These are phyloP conservation scores for Engystomops pustulosus DNA, from an alignment of 2,113 vertebrate genomes.

Conservation along the genomic window DNA sequence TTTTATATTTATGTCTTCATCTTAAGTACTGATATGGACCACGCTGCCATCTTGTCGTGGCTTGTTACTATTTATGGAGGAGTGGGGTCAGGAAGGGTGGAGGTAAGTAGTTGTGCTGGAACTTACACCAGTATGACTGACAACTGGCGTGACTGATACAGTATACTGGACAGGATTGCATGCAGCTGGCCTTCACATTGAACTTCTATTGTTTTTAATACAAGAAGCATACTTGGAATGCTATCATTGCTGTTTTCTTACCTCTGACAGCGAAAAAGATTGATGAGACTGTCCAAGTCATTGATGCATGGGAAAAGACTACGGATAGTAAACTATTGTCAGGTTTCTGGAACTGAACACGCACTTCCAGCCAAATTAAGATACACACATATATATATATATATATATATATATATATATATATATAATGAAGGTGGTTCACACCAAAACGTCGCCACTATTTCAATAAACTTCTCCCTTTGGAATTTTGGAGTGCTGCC, in stretches of 20 bases:
- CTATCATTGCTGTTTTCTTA: constrained; percentile 33
- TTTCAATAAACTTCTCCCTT: no score
- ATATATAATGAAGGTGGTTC: no score
- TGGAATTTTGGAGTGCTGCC: no score
- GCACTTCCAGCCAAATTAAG: neutral
- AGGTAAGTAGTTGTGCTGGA: neutral
- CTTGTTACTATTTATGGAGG: constrained; percentile 31
- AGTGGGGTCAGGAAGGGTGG: constrained; percentile 47
- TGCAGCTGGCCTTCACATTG: constrained; percentile 48
- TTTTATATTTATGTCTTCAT: constrained; percentile 1
- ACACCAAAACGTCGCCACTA: no score
- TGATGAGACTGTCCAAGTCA: constrained; percentile 2
- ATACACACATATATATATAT: neutral
- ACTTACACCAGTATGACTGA: constrained; percentile 10
- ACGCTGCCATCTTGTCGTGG: neutral
- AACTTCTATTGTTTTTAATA: constrained; percentile 48
- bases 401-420: neutral
- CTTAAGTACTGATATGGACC: neutral
- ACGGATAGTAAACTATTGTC: neutral
- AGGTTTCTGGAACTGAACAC: neutral
- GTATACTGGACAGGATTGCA: constrained; percentile 28
- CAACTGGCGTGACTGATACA: constrained; percentile 36
- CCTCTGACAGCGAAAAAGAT: constrained; percentile 38
- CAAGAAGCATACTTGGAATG: constrained; percentile 19
- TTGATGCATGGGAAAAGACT: neutral